A percentile compares a stretch with the other conserved stretches of the same genome.
Evolutionary conservation across 2,888 invertebrate genomes (phyloP).

Genomic region (Caenorhabditis sp.): DNA sequence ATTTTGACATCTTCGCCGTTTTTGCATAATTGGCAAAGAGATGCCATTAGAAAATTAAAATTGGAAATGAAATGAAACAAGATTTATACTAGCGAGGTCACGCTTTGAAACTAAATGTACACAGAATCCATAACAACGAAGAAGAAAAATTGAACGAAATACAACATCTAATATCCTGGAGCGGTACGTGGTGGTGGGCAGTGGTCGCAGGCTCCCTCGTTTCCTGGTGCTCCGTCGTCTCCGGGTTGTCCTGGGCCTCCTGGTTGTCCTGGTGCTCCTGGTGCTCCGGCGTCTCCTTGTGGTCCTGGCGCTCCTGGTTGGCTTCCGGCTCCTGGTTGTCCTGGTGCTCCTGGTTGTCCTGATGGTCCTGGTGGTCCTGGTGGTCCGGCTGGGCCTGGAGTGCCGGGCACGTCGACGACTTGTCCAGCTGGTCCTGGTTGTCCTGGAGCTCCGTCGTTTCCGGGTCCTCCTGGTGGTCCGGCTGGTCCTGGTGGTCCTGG

Average conservation of each 20-base stretch:
- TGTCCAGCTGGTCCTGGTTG: conserved; percentile 53
- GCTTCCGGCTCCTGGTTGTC: conserved; percentile 52
- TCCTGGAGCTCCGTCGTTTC: conserved; percentile 33
- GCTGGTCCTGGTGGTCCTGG: conserved; percentile 48
- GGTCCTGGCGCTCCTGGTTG: conserved; percentile 58
- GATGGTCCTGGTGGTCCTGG: conserved; percentile 56
- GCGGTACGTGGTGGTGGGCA: conserved; percentile 52
- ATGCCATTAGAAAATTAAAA: neutral
- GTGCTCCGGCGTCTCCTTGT: conserved; percentile 51
- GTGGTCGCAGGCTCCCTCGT: conserved; percentile 52
- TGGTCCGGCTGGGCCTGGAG: conserved; percentile 56
- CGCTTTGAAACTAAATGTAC: too few relatives aligned
- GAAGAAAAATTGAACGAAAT: too few relatives aligned
- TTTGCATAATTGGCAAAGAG: conserved; percentile 15
- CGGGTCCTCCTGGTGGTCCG: conserved; percentile 42
- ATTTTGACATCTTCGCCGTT: conserved; percentile 25
- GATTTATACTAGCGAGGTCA: too few relatives aligned
- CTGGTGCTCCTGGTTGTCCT: conserved; percentile 54
- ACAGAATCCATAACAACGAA: too few relatives aligned
- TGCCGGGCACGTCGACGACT: conserved; percentile 46
- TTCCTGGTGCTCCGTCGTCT: conserved; percentile 46
- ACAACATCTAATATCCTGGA: conserved; percentile 41
- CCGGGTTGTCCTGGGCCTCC: conserved; percentile 57
- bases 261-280: conserved; percentile 57
- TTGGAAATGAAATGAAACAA: neutral